These are phyloP conservation scores for Xenopus petersii DNA, from an alignment of 2,797 vertebrate species.

Conservation along the genomic window DNA sequence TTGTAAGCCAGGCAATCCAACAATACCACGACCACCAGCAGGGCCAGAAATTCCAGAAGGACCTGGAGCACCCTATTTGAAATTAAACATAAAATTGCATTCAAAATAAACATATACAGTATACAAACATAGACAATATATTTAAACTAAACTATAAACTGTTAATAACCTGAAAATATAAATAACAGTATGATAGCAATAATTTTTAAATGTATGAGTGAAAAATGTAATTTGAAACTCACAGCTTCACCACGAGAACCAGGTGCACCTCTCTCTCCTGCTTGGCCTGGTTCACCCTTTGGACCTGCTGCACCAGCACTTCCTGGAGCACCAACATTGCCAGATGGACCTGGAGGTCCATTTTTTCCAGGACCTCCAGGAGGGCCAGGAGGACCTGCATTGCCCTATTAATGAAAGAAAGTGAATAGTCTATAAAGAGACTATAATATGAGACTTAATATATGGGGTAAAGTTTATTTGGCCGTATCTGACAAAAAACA, in stretches of 20 bases:
- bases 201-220: no score
- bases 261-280: slow-evolving; percentile 67
- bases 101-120: background rate
- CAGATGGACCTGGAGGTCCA: slow-evolving; percentile 66
- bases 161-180: background rate
- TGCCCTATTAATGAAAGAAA: slow-evolving; percentile 58
- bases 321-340: slow-evolving; percentile 62
- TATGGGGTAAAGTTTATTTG: no score
- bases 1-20: slow-evolving; percentile 60
- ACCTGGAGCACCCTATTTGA: slow-evolving; percentile 64
- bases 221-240: slow-evolving; percentile 41
- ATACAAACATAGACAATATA: background rate
- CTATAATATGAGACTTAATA: background rate
- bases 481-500: no score
- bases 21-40: slow-evolving; percentile 60
- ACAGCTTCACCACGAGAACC: slow-evolving; percentile 65
- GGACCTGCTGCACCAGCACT: slow-evolving; percentile 62
- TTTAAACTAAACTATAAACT: no score
- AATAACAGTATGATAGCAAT: no score
- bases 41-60: slow-evolving; percentile 59
- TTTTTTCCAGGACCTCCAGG: slow-evolving; percentile 68
- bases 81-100: background rate
- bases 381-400: slow-evolving; percentile 63
- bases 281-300: slow-evolving; percentile 67
- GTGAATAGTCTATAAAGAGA: background rate